Conservation (phyloP, 2,888 invertebrate species). For the Drosophila hamatofila region DNA sequence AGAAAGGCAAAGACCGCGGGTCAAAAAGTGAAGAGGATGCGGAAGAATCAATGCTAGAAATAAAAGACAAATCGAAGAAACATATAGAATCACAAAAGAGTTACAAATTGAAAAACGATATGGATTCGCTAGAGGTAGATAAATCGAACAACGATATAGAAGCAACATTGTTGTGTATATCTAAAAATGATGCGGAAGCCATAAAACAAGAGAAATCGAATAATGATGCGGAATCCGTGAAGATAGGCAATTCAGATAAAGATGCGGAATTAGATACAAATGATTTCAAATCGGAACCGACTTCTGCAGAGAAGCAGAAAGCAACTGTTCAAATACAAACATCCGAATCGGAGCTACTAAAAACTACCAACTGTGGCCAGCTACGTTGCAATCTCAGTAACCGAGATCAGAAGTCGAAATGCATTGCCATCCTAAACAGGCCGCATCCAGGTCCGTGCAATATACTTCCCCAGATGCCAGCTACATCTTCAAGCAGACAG, state of each 20-base stretch:
- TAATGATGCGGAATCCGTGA: too few relatives aligned
- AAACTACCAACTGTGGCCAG: not conserved
- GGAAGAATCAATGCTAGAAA: not conserved
- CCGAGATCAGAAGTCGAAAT: not conserved
- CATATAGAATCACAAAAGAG: not conserved
- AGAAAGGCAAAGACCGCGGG: too few relatives aligned
- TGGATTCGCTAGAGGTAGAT: not conserved
- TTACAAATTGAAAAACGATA: not conserved
- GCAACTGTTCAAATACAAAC: conserved; percentile 3
- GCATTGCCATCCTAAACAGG: not conserved
- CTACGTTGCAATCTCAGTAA: not conserved
- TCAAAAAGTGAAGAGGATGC: not conserved
- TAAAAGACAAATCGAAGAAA: not conserved
- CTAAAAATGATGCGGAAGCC: not conserved
- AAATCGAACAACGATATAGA: not conserved
- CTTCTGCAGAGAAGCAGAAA: not conserved
- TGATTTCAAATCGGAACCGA: not conserved
- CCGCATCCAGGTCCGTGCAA: not conserved
- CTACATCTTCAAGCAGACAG: not conserved
- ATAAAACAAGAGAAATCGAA: not conserved
- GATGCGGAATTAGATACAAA: too few relatives aligned
- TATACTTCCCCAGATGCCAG: not conserved
- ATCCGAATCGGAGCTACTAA: not conserved
- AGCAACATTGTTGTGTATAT: too few relatives aligned
- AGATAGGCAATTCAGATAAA: not conserved